These are phyloP conservation scores for Rhynchopsitta pachyrhyncha DNA, from an alignment of 2,113 vertebrate genomes.

Conservation along the genomic window DNA sequence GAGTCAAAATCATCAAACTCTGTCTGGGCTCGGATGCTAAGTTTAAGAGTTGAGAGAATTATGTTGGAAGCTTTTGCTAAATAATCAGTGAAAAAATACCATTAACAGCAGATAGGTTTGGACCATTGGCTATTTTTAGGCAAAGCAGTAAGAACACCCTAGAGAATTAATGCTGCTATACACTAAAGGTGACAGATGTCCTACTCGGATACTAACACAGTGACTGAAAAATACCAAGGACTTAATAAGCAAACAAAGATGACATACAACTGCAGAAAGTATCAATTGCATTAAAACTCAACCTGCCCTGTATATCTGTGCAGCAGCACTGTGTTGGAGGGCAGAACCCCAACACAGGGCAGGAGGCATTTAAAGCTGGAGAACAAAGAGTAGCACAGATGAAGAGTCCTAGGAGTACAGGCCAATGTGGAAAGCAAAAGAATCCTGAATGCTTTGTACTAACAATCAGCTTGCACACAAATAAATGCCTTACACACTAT, in stretches of 20 bases:
- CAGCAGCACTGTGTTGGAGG: neutral
- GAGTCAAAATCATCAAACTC: neutral
- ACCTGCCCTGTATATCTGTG: neutral
- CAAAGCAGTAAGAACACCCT: neutral
- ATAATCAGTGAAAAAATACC: neutral
- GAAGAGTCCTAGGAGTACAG: neutral
- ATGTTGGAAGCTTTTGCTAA: neutral
- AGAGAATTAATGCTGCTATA: neutral
- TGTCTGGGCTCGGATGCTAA: neutral
- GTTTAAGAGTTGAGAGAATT: neutral
- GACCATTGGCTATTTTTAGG: neutral
- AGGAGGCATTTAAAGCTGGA: neutral
- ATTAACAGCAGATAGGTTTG: neutral
- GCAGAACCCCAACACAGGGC: neutral
- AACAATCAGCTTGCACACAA: neutral
- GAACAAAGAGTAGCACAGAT: rapidly evolving
- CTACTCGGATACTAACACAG: neutral
- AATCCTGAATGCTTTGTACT: neutral
- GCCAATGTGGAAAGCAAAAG: neutral
- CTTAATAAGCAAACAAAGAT: neutral
- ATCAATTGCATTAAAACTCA: neutral
- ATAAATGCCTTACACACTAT: neutral
- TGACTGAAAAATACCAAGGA: neutral
- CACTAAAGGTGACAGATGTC: neutral
- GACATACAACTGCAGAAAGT: neutral